Base-by-base conservation (phyloP, 2,888 invertebrate genomes). In the Scrobipalpa costella region DNA sequence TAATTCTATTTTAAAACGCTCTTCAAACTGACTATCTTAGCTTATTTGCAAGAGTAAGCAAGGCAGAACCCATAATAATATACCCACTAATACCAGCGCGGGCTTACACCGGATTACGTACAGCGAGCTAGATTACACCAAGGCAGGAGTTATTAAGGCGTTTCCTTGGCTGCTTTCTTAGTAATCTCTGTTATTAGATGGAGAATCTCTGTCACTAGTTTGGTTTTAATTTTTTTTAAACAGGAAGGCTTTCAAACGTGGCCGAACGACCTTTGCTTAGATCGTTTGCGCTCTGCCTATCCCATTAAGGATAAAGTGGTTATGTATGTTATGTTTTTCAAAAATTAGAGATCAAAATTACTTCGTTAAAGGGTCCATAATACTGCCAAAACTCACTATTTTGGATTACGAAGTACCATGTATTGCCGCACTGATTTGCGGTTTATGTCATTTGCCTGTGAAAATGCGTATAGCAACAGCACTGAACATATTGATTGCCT, bases 141-240 rank as follows among this genome's bases (percentile, higher is more conserved):
- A 58, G 34, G 38, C 38, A 36, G 21, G 50, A 36, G 57, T 58
- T 58, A 58, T 58, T 58, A 58, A 40, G 57, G 36, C 57, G 34
- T 58, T 58, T 58, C 34, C 57, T 38, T 58, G 57, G 57, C 57
- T 58, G 57, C 57, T 19, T 58, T 38, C 57, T 58, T 38, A 57
- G 33, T 50, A 19, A 50, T 2, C 50, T 19, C 50, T 19, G 19
- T 50, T 50, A 50, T 50, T 50, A 50, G 44, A 44, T 44, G 44
- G 44, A 5, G 7, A 44, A 44, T 44, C 44, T 44, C 15, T 44
- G 15, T n/a, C 44, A 7, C 44, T 44, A 44, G 44, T 44, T 44
- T n/a, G 44, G 27, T 27, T 27, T 27, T 27, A 27, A 5, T 27
- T 27, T 27, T 27, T 27, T 27, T 27, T 27, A 27, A 27, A 27